Percentiles rank a stretch among this genome's conserved stretches.
phyloP scores from a whole-genome alignment of 2,888 invertebrate genomes.

The Nycteola revayana region DNA sequence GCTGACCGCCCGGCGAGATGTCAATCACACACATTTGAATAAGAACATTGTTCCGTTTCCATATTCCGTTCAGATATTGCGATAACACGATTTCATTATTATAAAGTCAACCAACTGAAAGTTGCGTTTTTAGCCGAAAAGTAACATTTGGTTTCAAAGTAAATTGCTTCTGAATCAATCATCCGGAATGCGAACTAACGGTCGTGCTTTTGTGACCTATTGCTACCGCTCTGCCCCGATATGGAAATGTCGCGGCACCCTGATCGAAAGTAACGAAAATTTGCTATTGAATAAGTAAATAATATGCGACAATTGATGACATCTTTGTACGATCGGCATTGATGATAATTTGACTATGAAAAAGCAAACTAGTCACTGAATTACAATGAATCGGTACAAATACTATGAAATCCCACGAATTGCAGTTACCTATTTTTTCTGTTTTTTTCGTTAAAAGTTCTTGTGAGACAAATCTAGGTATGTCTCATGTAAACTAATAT shows the following conservation, averaged over 20 bases:
- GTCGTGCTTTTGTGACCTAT: slow-evolving; percentile 50
- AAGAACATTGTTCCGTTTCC: slow-evolving; percentile 68
- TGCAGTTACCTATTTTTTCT: too few relatives aligned
- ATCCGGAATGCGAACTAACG: slow-evolving; percentile 67
- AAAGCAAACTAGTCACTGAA: slow-evolving; percentile 20
- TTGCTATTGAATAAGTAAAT: slow-evolving; percentile 25
- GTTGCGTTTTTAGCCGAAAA: slow-evolving; percentile 57
- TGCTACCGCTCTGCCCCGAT: slow-evolving; percentile 20
- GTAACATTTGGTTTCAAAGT: slow-evolving; percentile 42
- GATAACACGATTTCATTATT: slow-evolving; percentile 68
- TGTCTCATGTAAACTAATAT: too few relatives aligned
- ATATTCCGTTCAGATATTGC: slow-evolving; percentile 67
- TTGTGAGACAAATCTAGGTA: too few relatives aligned
- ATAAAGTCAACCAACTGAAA: slow-evolving; percentile 66
- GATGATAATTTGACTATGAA: slow-evolving; percentile 15
- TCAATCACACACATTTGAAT: slow-evolving; percentile 78
- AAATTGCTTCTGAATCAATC: slow-evolving; percentile 48
- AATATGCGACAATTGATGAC: slow-evolving; percentile 31
- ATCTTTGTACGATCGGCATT: slow-evolving; percentile 21
- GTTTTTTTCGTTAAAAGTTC: too few relatives aligned
- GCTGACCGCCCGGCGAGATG: slow-evolving; percentile 77
- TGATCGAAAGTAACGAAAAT: slow-evolving; percentile 22
- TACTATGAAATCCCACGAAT: slow-evolving; percentile 8
- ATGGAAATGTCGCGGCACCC: slow-evolving; percentile 30
- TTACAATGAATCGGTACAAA: slow-evolving; percentile 12